Evolutionary conservation across 2,888 invertebrate species (phyloP).

Genomic region (Drosophila diplacantha): DNA sequence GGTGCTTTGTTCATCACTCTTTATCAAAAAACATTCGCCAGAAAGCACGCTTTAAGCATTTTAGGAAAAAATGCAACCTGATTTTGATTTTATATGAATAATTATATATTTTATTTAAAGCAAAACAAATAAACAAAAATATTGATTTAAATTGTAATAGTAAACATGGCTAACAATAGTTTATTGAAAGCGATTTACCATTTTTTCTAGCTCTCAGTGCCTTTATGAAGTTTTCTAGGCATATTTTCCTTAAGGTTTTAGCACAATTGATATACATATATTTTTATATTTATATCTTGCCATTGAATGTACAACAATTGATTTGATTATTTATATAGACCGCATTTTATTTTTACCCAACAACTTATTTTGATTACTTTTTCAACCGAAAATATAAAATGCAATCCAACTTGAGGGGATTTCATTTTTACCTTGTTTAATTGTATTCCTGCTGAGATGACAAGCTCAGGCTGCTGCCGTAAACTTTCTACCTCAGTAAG

Average conservation of each 20-base stretch:
- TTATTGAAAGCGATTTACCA: background rate
- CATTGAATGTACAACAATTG: no score
- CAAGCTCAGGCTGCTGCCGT: constrained; percentile 8
- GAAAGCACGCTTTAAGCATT: background rate
- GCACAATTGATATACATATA: no score
- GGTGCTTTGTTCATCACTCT: background rate
- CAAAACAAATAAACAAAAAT: background rate
- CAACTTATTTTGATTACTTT: background rate
- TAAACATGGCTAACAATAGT: background rate
- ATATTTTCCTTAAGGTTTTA: background rate
- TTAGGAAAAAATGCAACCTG: background rate
- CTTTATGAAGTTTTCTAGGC: no score
- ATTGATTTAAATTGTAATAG: background rate
- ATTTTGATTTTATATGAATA: background rate
- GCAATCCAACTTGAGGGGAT: background rate
- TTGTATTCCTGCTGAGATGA: constrained; percentile 18
- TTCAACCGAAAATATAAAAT: background rate
- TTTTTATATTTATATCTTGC: no score
- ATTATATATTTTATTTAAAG: background rate
- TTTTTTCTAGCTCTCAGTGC: background rate
- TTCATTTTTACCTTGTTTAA: constrained; percentile 1
- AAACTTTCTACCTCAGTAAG: constrained; percentile 16
- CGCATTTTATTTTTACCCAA: background rate
- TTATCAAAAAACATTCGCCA: background rate
- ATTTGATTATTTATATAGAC: no score